A percentile compares a stretch with the other conserved stretches of the same genome.
These are phyloP conservation scores for Campopleginae sp. DNA, from an alignment of 2,888 invertebrate genomes.

Conservation along the genomic window DNA sequence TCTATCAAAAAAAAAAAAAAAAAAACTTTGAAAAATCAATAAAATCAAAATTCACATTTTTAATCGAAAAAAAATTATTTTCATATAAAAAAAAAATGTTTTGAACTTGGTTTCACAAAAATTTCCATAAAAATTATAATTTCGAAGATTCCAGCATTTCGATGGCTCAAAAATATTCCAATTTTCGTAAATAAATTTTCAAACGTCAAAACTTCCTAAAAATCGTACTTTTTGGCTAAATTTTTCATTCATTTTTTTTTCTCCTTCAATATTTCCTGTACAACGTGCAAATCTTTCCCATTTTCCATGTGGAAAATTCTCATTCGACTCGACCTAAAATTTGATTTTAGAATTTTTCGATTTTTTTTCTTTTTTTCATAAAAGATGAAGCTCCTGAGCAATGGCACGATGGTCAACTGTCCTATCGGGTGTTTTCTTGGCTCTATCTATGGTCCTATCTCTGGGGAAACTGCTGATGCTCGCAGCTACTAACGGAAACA, in stretches of 20 bases:
- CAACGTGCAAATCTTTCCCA: not conserved
- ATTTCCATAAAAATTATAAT: no score
- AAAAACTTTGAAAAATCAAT: not conserved
- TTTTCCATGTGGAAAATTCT: not conserved
- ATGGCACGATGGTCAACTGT: constrained; percentile 84
- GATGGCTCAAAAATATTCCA: no score
- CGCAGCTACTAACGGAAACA: constrained; percentile 79
- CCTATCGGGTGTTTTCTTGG: constrained; percentile 82
- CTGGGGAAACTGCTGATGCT: constrained; percentile 82
- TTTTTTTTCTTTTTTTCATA: constrained; percentile 59
- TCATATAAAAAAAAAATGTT: no score
- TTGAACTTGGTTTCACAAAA: no score
- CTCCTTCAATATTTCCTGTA: not conserved
- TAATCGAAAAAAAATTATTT: no score
- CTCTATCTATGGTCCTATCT: constrained; percentile 82
- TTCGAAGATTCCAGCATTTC: no score
- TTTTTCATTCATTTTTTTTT: no score
- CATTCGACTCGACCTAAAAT: not conserved
- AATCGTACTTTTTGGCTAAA: no score
- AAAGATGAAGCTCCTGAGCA: constrained; percentile 77
- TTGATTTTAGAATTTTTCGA: not conserved
- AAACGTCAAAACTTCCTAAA: no score
- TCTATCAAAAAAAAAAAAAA: not conserved
- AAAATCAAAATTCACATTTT: not conserved
- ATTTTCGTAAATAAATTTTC: no score